These are phyloP conservation scores for Uloborus plumipes DNA, from an alignment of 2,888 invertebrate genomes.

Conservation along the genomic window DNA sequence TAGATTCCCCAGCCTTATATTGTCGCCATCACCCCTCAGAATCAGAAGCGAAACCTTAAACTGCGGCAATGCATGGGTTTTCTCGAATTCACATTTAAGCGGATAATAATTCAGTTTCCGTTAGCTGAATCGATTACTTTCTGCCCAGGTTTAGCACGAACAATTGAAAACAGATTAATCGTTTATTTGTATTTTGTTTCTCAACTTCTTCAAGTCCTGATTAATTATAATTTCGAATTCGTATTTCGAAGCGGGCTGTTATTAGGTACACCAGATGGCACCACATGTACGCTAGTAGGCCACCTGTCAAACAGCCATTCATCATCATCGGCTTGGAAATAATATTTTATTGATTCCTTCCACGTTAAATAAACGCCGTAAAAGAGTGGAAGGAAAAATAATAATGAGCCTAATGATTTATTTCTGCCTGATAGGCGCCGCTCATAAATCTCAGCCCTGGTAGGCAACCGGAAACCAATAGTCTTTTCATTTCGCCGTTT, in stretches of 20 bases:
- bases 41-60: too few relatives aligned
- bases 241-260: slow-evolving; percentile 9
- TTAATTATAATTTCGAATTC: slow-evolving; percentile 16
- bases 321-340: slow-evolving; percentile 59
- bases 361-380: slow-evolving; percentile 62
- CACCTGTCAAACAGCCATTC: slow-evolving; percentile 44
- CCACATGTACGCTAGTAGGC: slow-evolving; percentile 48
- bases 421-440: slow-evolving; percentile 60
- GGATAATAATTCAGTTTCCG: too few relatives aligned
- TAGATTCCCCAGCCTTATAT: too few relatives aligned
- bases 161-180: too few relatives aligned
- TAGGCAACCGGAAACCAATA: slow-evolving; percentile 49
- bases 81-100: too few relatives aligned
- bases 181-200: not conserved
- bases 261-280: slow-evolving; percentile 60
- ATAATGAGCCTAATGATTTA: slow-evolving; percentile 61
- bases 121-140: too few relatives aligned
- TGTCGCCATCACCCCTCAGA: too few relatives aligned
- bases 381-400: slow-evolving; percentile 59
- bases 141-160: too few relatives aligned
- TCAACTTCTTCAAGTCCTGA: not conserved
- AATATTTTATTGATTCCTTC: slow-evolving; percentile 63
- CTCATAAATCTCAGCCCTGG: slow-evolving; percentile 46
- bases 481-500: slow-evolving; percentile 45
- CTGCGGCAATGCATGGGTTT: too few relatives aligned